Conservation (phyloP, 1,140 invertebrate species). For the Atta colombica region DNA sequence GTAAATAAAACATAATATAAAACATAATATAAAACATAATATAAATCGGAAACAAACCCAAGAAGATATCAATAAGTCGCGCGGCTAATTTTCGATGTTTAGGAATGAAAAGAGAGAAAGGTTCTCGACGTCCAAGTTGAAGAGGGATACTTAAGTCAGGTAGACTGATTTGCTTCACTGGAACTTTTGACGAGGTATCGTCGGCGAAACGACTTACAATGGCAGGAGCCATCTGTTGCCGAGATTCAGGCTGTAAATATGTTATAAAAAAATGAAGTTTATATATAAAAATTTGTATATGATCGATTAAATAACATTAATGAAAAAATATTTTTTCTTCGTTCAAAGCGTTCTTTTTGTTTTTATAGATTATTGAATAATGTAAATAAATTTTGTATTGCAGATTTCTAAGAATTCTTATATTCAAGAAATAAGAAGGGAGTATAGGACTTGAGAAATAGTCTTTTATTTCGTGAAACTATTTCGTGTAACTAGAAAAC, state of each 20-base stretch:
- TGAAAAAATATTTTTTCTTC: not conserved
- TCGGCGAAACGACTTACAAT: slow-evolving; percentile 88
- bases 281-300: not conserved
- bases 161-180: slow-evolving; percentile 89
- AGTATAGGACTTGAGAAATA: not conserved
- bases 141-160: slow-evolving; percentile 90
- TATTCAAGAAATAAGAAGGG: not conserved
- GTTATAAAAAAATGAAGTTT: slow-evolving; percentile 14
- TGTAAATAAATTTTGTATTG: not conserved
- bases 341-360: not conserved
- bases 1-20: not conserved
- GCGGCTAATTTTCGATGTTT: slow-evolving; percentile 90
- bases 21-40: not conserved
- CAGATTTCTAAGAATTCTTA: not conserved
- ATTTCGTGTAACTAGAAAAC: too few species aligned
- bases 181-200: slow-evolving; percentile 87
- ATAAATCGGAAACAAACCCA: slow-evolving; percentile 84
- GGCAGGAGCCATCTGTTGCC: slow-evolving; percentile 86
- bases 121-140: slow-evolving; percentile 89
- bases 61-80: slow-evolving; percentile 91
- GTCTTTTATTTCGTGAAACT: slow-evolving; percentile 1
- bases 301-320: not conserved
- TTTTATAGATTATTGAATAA: not conserved
- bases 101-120: slow-evolving; percentile 92
- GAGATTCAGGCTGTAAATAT: slow-evolving; percentile 87